phyloP scores from a whole-genome alignment of 2,797 vertebrate species.

The Alectoris magna region DNA sequence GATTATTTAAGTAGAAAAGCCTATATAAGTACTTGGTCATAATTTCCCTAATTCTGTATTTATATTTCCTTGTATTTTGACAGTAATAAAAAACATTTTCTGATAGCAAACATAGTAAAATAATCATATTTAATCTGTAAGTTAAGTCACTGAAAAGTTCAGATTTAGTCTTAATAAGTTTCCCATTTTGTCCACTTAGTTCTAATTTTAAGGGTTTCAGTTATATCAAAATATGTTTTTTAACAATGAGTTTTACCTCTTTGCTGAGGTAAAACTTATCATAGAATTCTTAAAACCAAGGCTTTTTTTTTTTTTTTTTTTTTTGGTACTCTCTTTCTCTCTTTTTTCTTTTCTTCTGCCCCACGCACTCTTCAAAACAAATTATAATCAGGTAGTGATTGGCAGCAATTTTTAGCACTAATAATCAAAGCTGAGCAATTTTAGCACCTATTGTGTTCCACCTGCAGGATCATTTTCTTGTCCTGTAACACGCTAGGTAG shows the following conservation, averaged over 20 bases:
- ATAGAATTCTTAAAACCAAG: background rate
- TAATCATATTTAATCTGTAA: background rate
- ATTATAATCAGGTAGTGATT: slow-evolving; percentile 58
- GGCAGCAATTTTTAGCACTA: slow-evolving; percentile 63
- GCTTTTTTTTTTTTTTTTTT: too few species aligned
- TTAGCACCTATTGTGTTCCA: slow-evolving; percentile 58
- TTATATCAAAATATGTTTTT: background rate
- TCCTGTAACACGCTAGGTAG: slow-evolving; percentile 50
- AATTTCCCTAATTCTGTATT: background rate
- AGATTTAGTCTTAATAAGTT: slow-evolving; percentile 20
- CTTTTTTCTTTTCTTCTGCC: slow-evolving; percentile 1
- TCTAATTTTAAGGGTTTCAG: slow-evolving; percentile 17
- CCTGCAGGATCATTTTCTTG: slow-evolving; percentile 66
- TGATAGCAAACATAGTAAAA: slow-evolving; percentile 4
- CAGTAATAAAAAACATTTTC: background rate
- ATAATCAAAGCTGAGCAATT: slow-evolving; percentile 68
- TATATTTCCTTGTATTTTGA: background rate
- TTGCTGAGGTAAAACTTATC: background rate
- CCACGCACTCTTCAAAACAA: slow-evolving; percentile 25
- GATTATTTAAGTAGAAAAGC: background rate
- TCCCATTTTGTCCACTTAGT: background rate
- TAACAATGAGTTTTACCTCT: background rate
- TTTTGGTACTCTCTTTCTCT: background rate
- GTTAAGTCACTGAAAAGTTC: background rate
- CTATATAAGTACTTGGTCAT: background rate